These are phyloP conservation scores for Heliconius hewitsoni DNA, from an alignment of 1,140 invertebrate genomes.

Conservation along the genomic window DNA sequence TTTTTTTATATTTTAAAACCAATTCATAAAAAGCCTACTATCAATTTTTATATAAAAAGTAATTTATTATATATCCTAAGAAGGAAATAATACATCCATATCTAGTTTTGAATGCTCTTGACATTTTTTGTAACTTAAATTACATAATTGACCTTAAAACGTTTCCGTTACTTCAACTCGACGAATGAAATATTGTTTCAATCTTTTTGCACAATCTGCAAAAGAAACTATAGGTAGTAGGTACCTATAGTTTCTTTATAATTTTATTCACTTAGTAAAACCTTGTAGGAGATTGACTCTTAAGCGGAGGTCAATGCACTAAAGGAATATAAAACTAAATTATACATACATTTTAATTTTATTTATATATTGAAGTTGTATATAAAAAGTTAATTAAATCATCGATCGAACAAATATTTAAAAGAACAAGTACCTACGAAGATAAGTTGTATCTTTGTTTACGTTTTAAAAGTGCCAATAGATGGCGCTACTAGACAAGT, in stretches of 20 bases:
- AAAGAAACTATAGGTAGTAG: background rate
- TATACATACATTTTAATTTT: background rate
- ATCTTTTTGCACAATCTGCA: background rate
- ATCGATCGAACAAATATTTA: background rate
- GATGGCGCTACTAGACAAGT: background rate
- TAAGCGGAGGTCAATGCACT: background rate
- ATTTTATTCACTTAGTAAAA: constrained; percentile 5
- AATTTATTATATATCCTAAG: background rate
- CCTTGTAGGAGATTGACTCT: background rate
- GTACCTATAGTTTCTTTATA: constrained; percentile 1
- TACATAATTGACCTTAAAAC: constrained; percentile 7
- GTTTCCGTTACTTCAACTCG: background rate
- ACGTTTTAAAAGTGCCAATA: background rate
- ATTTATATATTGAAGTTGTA: constrained; percentile 1
- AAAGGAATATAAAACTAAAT: background rate
- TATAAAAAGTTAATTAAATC: background rate
- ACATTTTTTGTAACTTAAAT: constrained; percentile 2
- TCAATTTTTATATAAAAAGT: background rate
- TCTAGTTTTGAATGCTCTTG: background rate
- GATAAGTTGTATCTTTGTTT: background rate
- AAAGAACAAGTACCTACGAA: background rate
- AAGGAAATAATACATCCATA: background rate
- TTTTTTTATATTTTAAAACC: no score
- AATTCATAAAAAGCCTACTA: background rate
- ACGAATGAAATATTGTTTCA: constrained; percentile 1